Conservation (phyloP, 2,797 vertebrate genomes). For the Eulemur mongoz region DNA sequence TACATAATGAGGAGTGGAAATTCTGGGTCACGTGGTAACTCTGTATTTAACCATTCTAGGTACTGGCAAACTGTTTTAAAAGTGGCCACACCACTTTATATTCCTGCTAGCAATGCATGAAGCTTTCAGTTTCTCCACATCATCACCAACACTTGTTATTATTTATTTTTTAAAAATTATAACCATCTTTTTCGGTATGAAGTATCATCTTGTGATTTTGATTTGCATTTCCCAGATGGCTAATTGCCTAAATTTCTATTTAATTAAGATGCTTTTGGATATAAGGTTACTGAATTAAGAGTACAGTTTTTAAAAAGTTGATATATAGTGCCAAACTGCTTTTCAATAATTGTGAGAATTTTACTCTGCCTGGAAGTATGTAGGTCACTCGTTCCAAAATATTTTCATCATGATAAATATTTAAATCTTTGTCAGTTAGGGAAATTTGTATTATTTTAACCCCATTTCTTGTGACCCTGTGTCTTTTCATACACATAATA, state of each 20-base stretch:
- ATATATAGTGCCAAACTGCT: background rate
- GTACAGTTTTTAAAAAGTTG: background rate
- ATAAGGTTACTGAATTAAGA: slow-evolving; percentile 5
- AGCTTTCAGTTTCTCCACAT: background rate
- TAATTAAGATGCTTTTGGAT: background rate
- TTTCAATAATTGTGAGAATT: background rate
- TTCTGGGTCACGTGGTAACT: background rate
- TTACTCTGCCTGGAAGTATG: background rate
- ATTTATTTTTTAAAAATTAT: background rate
- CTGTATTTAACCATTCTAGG: background rate
- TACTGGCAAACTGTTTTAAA: background rate
- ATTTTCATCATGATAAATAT: background rate
- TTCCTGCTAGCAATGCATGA: background rate
- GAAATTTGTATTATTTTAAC: background rate
- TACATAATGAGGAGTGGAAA: background rate
- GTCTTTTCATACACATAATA: background rate
- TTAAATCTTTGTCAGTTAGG: background rate
- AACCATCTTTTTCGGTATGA: background rate
- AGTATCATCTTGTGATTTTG: background rate
- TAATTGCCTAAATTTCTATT: slow-evolving; percentile 12
- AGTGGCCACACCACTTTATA: background rate
- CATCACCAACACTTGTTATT: background rate
- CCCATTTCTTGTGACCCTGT: background rate
- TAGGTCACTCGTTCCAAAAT: background rate
- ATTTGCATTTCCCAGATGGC: background rate